Percentiles rank a stretch among this genome's conserved stretches.
Evolutionary conservation across 2,888 invertebrate species (phyloP).

Genomic region (Cataglyphis albicans): DNA sequence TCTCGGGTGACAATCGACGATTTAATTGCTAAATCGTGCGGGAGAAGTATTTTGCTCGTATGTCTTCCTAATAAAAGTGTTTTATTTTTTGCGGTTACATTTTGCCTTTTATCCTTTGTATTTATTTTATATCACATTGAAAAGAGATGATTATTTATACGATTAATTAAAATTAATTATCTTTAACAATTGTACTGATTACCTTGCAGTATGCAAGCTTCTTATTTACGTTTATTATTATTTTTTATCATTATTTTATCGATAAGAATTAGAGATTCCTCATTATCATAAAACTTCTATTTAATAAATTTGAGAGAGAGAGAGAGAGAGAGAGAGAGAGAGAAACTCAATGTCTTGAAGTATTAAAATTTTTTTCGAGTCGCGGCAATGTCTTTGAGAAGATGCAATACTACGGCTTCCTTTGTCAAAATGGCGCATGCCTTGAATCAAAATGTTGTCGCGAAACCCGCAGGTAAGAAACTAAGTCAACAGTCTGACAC

Average conservation of each 20-base stretch:
- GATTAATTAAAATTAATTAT: not conserved
- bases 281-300: not conserved
- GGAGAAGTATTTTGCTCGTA: not conserved
- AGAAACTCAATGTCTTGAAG: not conserved
- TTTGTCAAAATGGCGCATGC: conserved; percentile 31
- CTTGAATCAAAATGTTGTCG: conserved; percentile 44
- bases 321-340: not conserved
- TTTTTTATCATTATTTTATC: not conserved
- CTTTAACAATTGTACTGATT: not conserved
- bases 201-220: not conserved
- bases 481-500: conserved; percentile 54
- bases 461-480: conserved; percentile 46
- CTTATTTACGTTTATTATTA: not conserved
- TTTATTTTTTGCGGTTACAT: not conserved
- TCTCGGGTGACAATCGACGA: conserved; percentile 4
- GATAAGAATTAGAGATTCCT: not conserved
- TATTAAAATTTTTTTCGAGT: conserved; percentile 26
- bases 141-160: not conserved
- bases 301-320: not conserved
- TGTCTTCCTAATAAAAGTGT: not conserved
- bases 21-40: conserved; percentile 12
- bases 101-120: not conserved
- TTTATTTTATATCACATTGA: not conserved
- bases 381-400: not conserved
- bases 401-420: conserved; percentile 11